Evolutionary conservation across 2,113 vertebrate genomes (phyloP).

Genomic region (Dolichallabes microphthalmus): DNA sequence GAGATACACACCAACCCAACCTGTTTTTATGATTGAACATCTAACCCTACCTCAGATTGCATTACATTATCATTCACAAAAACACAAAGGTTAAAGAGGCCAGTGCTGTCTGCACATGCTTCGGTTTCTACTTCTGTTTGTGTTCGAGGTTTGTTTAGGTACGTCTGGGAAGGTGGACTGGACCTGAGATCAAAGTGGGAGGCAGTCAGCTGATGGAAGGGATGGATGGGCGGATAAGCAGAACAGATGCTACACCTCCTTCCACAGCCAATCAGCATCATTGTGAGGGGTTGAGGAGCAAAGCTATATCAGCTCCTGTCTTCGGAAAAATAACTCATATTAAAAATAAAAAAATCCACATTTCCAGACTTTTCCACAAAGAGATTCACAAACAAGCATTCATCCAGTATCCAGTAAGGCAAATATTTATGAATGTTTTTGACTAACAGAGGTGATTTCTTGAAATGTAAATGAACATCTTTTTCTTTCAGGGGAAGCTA

Average conservation of each 20-base stretch:
- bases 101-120: not conserved
- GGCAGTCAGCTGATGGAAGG: not conserved
- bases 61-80: not conserved
- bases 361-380: not conserved
- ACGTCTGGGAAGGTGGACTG: conserved; percentile 8
- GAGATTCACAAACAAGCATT: not conserved
- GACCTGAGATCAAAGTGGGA: conserved; percentile 10
- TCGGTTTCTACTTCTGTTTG: conserved; percentile 2
- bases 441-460: not conserved
- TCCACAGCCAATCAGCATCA: conserved; percentile 65
- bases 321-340: not conserved
- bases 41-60: not conserved
- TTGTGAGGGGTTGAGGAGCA: conserved; percentile 45
- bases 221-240: not conserved
- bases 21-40: not conserved
- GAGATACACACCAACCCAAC: not conserved
- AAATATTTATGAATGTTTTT: not conserved
- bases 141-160: conserved; percentile 8
- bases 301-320: conserved; percentile 62
- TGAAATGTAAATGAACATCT: not conserved
- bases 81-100: not conserved
- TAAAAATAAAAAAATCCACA: too few species aligned
- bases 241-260: conserved; percentile 62
- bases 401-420: not conserved
- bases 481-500: conserved; percentile 36